Conservation (phyloP, 2,888 invertebrate species). For the Bombyx huttoni region DNA sequence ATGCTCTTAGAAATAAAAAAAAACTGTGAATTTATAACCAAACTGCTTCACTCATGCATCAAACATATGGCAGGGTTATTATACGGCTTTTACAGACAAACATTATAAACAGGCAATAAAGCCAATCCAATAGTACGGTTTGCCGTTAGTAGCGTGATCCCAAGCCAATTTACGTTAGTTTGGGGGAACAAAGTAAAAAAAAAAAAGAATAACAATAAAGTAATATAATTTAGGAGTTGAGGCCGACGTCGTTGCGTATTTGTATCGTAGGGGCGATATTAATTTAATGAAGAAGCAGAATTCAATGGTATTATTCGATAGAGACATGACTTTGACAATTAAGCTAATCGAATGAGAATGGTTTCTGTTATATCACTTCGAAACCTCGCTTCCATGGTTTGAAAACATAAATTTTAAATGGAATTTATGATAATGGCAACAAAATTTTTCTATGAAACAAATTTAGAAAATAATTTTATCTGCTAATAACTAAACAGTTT, state of each 20-base stretch:
- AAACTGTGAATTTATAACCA: not conserved
- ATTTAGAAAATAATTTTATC: too few species aligned
- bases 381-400: not conserved
- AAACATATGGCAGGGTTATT: not conserved
- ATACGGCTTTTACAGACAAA: slow-evolving; percentile 7
- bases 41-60: not conserved
- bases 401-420: too few species aligned
- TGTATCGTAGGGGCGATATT: slow-evolving; percentile 46
- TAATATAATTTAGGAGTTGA: slow-evolving; percentile 65
- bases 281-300: slow-evolving; percentile 57
- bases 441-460: too few species aligned
- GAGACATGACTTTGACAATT: slow-evolving; percentile 27
- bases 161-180: slow-evolving; percentile 66
- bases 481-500: too few species aligned
- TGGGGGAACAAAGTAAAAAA: slow-evolving; percentile 54
- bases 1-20: not conserved
- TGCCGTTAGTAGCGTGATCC: slow-evolving; percentile 67
- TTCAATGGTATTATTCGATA: slow-evolving; percentile 42
- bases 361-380: not conserved
- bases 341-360: slow-evolving; percentile 19
- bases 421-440: too few species aligned
- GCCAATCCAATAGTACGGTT: slow-evolving; percentile 58
- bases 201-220: slow-evolving; percentile 62
- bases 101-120: slow-evolving; percentile 37
- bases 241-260: slow-evolving; percentile 55